Evolutionary conservation across 2,113 vertebrate species (phyloP).

Genomic region (Sakesphorus luctuosus): DNA sequence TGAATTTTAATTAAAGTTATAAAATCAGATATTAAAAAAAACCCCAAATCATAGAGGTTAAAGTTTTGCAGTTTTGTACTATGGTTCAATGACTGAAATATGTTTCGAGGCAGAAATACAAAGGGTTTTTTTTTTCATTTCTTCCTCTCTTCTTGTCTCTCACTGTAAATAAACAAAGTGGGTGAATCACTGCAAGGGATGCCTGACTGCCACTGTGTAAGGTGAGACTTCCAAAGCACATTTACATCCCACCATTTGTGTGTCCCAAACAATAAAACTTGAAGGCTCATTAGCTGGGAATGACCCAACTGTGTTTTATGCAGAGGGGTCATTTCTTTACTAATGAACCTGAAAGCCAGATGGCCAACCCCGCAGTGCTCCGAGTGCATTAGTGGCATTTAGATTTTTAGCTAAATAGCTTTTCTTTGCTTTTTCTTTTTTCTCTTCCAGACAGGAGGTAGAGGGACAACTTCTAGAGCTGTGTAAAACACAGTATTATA

Average conservation of each 20-base stretch:
- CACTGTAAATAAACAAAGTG: not conserved
- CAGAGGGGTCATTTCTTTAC: conserved; percentile 64
- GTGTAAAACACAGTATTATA: not conserved
- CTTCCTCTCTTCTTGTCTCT: not conserved
- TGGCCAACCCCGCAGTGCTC: conserved; percentile 51
- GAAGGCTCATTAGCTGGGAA: conserved; percentile 68
- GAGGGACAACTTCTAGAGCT: not conserved
- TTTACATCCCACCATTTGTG: not conserved
- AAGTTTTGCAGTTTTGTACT: not conserved
- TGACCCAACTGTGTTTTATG: conserved; percentile 66
- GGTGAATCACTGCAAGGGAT: not conserved
- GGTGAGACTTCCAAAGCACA: not conserved
- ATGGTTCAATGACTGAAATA: not conserved
- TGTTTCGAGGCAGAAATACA: not conserved
- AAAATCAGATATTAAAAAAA: not conserved
- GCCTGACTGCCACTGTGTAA: not conserved
- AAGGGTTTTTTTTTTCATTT: no score
- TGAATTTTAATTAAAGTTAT: not conserved
- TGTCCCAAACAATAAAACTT: conserved; percentile 56
- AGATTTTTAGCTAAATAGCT: conserved; percentile 61
- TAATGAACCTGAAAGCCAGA: conserved; percentile 69
- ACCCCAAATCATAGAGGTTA: not conserved
- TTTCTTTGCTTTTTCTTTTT: not conserved
- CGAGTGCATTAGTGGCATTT: conserved; percentile 42
- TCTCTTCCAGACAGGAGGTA: not conserved